Percentiles rank a stretch among this genome's conserved stretches.
These are phyloP conservation scores for Pheucticus melanocephalus DNA, from an alignment of 2,113 vertebrate genomes.

Conservation along the genomic window DNA sequence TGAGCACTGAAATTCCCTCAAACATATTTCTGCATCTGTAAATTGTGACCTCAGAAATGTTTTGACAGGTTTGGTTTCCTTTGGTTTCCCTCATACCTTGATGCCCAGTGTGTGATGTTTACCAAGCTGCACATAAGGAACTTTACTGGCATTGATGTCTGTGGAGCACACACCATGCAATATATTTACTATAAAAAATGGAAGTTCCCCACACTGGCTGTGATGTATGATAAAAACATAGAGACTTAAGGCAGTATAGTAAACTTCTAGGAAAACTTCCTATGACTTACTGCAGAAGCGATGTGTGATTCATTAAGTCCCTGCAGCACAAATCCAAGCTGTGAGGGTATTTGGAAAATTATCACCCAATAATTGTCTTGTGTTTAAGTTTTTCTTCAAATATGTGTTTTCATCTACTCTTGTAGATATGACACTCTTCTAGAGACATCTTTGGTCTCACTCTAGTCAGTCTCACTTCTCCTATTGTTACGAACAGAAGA, in stretches of 20 bases:
- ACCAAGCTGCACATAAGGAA: neutral
- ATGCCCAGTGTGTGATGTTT: neutral
- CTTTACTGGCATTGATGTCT: neutral
- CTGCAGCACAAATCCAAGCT: neutral
- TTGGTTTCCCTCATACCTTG: neutral
- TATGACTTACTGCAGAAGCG: neutral
- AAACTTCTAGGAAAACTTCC: neutral
- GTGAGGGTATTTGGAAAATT: neutral
- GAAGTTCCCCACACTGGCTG: neutral
- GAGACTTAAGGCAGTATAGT: neutral
- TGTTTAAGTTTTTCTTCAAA: neutral
- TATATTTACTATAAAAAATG: neutral
- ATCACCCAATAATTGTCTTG: neutral
- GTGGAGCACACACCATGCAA: neutral
- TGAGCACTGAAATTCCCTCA: neutral
- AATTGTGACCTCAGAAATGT: neutral
- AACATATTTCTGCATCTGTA: neutral
- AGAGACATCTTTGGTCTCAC: neutral
- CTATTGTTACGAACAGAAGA: neutral
- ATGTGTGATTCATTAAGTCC: neutral
- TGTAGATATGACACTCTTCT: neutral
- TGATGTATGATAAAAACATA: neutral
- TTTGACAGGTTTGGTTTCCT: neutral
- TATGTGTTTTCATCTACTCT: neutral
- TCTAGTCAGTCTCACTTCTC: neutral